Percentiles rank a stretch among this genome's conserved stretches.
phyloP scores from a whole-genome alignment of 1,140 invertebrate species.

The Heterodera schachtii region DNA sequence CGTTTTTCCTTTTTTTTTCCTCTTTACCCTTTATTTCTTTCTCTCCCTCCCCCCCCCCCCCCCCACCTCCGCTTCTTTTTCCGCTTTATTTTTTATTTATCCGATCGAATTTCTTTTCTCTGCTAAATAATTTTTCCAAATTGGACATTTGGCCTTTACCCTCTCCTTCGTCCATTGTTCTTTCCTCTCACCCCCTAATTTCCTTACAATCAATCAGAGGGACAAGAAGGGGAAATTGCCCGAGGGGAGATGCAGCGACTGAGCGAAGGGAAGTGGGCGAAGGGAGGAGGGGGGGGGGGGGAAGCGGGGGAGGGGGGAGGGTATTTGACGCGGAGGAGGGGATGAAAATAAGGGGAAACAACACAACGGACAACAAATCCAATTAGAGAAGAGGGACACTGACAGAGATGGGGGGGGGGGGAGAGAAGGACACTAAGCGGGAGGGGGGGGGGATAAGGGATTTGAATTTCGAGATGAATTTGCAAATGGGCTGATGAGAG shows the following conservation, averaged over 20 bases:
- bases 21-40: neutral
- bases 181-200: neutral
- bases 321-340: neutral
- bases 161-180: neutral
- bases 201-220: neutral
- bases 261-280: neutral
- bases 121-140: neutral
- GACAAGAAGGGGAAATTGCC: neutral
- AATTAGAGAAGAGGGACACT: neutral
- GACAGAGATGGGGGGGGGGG: neutral
- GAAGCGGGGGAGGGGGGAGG: no score
- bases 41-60: neutral
- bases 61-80: neutral
- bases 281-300: no score
- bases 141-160: neutral
- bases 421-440: neutral
- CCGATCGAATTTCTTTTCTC: neutral
- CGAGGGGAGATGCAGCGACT: neutral
- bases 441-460: neutral
- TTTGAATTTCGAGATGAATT: slow-evolving; percentile 2
- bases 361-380: neutral
- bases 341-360: neutral
- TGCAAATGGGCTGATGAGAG: neutral
- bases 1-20: neutral
- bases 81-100: neutral